Base-by-base conservation (phyloP, 2,113 vertebrate genomes). In the Spermophilus dauricus region DNA sequence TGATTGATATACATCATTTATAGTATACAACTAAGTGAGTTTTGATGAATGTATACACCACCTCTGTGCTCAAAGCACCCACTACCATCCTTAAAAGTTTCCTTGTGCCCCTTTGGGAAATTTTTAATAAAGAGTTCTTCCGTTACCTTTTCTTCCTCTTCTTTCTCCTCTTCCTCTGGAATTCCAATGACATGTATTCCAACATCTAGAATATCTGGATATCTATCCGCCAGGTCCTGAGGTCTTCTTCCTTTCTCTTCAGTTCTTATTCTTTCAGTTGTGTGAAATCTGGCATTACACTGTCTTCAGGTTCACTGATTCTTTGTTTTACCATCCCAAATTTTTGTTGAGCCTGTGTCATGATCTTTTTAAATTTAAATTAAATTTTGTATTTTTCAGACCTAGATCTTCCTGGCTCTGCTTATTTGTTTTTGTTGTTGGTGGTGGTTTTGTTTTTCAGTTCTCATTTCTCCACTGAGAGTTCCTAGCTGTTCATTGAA, bases 341-440 rank as follows among this genome's bases (percentile, higher is more conserved):
- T 34, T 73, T 32, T 73, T 82, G 14, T 39, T 84, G 89, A 78
- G 10, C 32, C 77, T 51, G 77, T 42, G 28, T 73, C 48, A 58
- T 82, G 22, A 90, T 90, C 70, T 89, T 88, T 45, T 81, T 8
- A 94, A 84, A 39, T 96, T 78, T 90, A 37, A 94, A 5, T 81
- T 89, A 42, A 42, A 42, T 42, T 93, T 86, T 34, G 4, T 77
- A 63, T 69, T n/a, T 91, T 56, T 82, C 22, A 83, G 30, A 16
- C 69, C 56, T 94, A 61, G 51, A 73, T 61, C 83, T 94, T 92
- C 2, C 17, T 92, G 28, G 11, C 26, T 42, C 73, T 73, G n/a
- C 58, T 69, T 11, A n/a, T 75, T 67, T 24, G 73, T 39, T 63
- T 1, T 45, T 45, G 73, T 37, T 24, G 53, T 22, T 75, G 26